These are phyloP conservation scores for Neoascia interrupta DNA, from an alignment of 2,888 invertebrate genomes.

Conservation along the genomic window DNA sequence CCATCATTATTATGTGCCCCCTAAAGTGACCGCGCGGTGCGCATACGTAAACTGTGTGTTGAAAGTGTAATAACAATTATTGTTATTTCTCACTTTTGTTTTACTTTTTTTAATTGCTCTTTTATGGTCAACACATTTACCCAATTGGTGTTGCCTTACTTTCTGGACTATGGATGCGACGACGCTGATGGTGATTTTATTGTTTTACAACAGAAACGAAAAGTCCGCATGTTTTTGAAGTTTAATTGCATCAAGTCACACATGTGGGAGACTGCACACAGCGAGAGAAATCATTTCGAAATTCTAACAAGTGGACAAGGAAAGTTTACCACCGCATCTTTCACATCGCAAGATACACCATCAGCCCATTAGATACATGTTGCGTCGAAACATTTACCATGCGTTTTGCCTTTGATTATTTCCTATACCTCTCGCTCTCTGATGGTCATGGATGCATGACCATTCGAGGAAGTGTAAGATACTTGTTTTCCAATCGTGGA, in stretches of 20 bases:
- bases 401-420: too few species aligned
- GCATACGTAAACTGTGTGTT: constrained; percentile 53
- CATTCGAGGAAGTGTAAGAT: constrained; percentile 57
- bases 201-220: constrained; percentile 3
- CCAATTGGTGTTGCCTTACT: constrained; percentile 40
- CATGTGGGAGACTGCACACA: constrained; percentile 17
- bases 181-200: neutral
- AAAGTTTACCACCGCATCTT: too few species aligned
- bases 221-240: too few species aligned
- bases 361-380: too few species aligned
- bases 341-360: too few species aligned
- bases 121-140: constrained; percentile 61
- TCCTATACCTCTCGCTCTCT: too few species aligned
- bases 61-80: constrained; percentile 67
- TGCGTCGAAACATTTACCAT: too few species aligned
- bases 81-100: constrained; percentile 62
- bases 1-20: constrained; percentile 23
- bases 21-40: constrained; percentile 23
- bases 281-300: neutral
- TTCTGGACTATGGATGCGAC: constrained; percentile 17
- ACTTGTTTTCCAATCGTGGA: constrained; percentile 31
- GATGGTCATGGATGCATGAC: too few species aligned
- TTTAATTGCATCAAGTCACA: constrained; percentile 38
- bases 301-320: too few species aligned
- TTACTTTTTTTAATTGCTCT: constrained; percentile 54